Evolutionary conservation across 2,113 vertebrate genomes (phyloP), one percentile per base, ranked within the genome.

Genomic region (Megatriorchis doriae): DNA sequence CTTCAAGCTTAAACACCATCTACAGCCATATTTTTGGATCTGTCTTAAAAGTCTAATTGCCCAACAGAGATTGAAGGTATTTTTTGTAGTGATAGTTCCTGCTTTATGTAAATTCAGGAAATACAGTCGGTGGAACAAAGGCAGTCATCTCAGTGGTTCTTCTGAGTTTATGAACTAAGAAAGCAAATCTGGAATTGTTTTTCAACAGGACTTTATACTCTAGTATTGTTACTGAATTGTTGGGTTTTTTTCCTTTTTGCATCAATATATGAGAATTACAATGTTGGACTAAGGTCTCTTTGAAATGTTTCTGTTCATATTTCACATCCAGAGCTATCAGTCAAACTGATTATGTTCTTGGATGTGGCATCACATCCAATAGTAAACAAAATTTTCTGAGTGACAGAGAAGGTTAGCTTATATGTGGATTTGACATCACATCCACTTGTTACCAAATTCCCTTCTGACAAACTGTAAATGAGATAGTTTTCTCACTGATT

Each of bases 351-450:
- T 77, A 58, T 92, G 43, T 75, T 93, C 29, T 45, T 81, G 66
- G 65, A 82, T 88, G 43, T 68, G 11, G n/a, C 45, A 88, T 94
- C 79, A 61, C 25, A 38, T 74, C 63, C 38, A 93, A 74, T 63
- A 93, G 86, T 90, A 94, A 95, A 83, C 50, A 90, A 58, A 68
- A 23, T 34, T 82, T 93, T 90, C 59, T 86, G 89, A 95, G 61
- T 86, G 93, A 91, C 87, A 95, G 81, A 58, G 52, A 81, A 84
- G 59, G 59, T 88, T 90, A 93, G 70, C 71, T 93, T 89, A 67
- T 59, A 71, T 81, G 66, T 59, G 71, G 55, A 79, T 88, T 84
- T 92, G 79, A 59, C 45, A 63, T 73, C 71, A 23, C 43, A 43
- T 88, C 89, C 70, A 58, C 77, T 91, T 78, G 20, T 90, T 65